Conservation (phyloP, 2,888 invertebrate species). For the Thera britannica region DNA sequence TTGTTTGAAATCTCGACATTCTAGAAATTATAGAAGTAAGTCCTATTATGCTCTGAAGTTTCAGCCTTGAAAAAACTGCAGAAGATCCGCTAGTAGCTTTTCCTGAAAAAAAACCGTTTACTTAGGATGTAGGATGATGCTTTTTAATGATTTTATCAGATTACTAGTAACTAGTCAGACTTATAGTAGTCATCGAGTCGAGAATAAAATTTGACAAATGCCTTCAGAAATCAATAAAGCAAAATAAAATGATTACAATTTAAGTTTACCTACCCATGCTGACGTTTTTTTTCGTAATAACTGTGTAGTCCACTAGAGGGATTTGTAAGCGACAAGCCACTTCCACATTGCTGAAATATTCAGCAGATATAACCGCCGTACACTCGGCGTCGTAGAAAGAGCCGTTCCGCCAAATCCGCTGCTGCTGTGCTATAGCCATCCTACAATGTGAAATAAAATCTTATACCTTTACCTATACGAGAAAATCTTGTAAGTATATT, state of each 20-base stretch:
- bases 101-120: constrained; percentile 12
- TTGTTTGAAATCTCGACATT: not conserved
- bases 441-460: constrained; percentile 5
- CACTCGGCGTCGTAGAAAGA: constrained; percentile 46
- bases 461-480: too few species aligned
- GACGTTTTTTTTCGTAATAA: constrained; percentile 49
- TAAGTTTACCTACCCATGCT: constrained; percentile 44
- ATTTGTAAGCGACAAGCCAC: constrained; percentile 54
- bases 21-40: not conserved
- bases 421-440: constrained; percentile 43
- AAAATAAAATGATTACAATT: not conserved
- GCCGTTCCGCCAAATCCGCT: constrained; percentile 50
- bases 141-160: too few species aligned
- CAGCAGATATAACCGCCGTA: constrained; percentile 30
- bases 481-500: too few species aligned
- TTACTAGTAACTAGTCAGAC: too few species aligned
- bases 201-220: too few species aligned
- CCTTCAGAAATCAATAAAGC: too few species aligned
- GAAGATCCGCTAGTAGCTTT: constrained; percentile 3
- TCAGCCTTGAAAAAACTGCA: constrained; percentile 7
- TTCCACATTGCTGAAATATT: constrained; percentile 14
- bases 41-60: not conserved
- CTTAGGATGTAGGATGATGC: too few species aligned
- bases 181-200: too few species aligned
- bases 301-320: constrained; percentile 53